These are phyloP conservation scores for Pristionchus maxplancki DNA, from an alignment of 2,888 invertebrate genomes.

Conservation along the genomic window DNA sequence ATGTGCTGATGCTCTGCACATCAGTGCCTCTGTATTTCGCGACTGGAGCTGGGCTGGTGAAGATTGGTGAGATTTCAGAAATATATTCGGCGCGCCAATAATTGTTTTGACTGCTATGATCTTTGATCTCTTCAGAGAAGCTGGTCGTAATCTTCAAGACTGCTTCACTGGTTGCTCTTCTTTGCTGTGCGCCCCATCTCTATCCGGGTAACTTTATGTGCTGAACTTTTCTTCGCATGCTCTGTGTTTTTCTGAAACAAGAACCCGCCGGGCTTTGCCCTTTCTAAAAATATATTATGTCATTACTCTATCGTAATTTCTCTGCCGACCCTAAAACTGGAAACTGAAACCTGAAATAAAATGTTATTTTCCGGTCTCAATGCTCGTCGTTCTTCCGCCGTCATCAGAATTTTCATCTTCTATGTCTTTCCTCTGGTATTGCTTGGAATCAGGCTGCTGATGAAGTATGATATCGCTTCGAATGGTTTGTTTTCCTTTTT, in stretches of 20 bases:
- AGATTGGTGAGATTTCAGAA: too few species aligned
- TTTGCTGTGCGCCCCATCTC: background rate
- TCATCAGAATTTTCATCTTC: background rate
- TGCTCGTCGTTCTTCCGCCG: background rate
- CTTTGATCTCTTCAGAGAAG: background rate
- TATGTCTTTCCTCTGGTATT: background rate
- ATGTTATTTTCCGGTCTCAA: background rate
- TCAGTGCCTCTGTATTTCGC: too few species aligned
- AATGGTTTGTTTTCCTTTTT: background rate
- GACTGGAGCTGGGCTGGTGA: too few species aligned
- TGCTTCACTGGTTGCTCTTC: background rate
- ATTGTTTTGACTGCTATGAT: too few species aligned
- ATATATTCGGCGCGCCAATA: too few species aligned
- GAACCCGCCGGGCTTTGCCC: background rate
- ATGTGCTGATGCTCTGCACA: too few species aligned
- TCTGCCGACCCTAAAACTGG: too few species aligned
- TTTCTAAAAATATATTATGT: too few species aligned
- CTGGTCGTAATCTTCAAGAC: background rate
- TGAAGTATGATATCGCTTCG: background rate
- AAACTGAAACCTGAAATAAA: too few species aligned
- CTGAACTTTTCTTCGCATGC: background rate
- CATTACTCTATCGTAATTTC: too few species aligned
- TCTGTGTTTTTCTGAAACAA: background rate
- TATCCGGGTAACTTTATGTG: background rate
- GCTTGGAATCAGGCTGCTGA: background rate